Percentiles rank a stretch among this genome's conserved stretches.
Conservation (phyloP, 2,797 vertebrate genomes). For the Brotula barbata region DNA sequence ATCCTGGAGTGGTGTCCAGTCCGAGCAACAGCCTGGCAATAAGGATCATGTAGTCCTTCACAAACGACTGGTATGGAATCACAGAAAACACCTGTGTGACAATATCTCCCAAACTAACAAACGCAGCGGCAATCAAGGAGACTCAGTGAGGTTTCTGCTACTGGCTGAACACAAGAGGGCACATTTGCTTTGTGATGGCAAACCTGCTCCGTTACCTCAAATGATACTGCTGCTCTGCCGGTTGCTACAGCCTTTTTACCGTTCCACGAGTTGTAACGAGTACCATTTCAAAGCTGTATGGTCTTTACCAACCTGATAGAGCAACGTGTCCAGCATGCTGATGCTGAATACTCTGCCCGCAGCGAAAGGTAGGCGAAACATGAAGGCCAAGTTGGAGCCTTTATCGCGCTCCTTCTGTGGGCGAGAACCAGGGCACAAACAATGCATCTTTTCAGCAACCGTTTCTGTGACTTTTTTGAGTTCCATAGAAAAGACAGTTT, state of each 20-base stretch:
- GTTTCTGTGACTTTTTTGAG: not conserved
- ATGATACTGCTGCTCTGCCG: constrained; percentile 13
- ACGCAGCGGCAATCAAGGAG: not conserved
- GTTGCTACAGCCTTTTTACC: constrained; percentile 14
- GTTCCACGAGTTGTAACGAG: too few relatives aligned
- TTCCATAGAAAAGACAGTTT: too few relatives aligned
- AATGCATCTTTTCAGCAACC: not conserved
- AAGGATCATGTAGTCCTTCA: constrained; percentile 88
- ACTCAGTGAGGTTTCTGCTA: not conserved
- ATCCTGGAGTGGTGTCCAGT: constrained; percentile 84
- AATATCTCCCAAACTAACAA: not conserved
- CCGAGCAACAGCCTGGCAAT: constrained; percentile 83
- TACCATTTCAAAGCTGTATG: constrained; percentile 23
- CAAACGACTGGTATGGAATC: constrained; percentile 79
- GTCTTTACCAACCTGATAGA: constrained; percentile 79
- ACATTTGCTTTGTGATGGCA: constrained; percentile 29
- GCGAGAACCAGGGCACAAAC: constrained; percentile 11
- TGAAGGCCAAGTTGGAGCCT: constrained; percentile 85
- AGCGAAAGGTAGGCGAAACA: constrained; percentile 85
- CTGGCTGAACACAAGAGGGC: constrained; percentile 65
- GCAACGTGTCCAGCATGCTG: constrained; percentile 85
- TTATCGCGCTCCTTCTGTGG: constrained; percentile 83
- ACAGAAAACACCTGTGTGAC: constrained; percentile 4
- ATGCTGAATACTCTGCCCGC: constrained; percentile 85
- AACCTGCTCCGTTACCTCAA: constrained; percentile 6